These are phyloP conservation scores for Prochilodus magdalenae DNA, from an alignment of 2,113 vertebrate species.

Conservation along the genomic window DNA sequence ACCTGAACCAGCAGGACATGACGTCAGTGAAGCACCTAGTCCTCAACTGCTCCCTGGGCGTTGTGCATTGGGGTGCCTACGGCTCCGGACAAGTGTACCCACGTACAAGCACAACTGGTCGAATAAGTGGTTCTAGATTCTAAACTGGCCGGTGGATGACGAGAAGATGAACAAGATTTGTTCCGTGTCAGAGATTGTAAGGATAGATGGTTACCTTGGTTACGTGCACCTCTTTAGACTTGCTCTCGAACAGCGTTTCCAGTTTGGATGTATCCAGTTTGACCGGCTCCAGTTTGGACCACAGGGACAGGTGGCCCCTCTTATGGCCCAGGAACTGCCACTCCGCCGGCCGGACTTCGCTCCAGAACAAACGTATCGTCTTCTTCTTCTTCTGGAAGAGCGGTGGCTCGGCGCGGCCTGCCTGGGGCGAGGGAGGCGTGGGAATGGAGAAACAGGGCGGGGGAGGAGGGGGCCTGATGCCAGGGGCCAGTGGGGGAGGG, in stretches of 20 bases:
- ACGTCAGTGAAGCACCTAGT: too few relatives aligned
- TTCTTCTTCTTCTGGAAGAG: constrained; percentile 96
- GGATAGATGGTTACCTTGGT: constrained; percentile 84
- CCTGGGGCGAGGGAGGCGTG: constrained; percentile 76
- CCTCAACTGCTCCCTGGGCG: too few relatives aligned
- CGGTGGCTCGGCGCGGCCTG: constrained; percentile 79
- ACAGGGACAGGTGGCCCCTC: constrained; percentile 86
- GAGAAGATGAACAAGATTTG: too few relatives aligned
- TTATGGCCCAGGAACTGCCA: constrained; percentile 85
- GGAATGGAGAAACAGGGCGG: constrained; percentile 66
- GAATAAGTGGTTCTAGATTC: too few relatives aligned
- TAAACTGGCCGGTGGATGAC: too few relatives aligned
- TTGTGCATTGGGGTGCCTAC: too few relatives aligned
- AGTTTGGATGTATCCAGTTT: constrained; percentile 93
- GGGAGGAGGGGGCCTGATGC: constrained; percentile 81
- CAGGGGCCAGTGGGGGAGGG: constrained; percentile 73
- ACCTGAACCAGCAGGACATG: too few relatives aligned
- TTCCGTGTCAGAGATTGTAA: too few relatives aligned
- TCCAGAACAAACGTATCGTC: constrained; percentile 97
- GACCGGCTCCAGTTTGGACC: constrained; percentile 94
- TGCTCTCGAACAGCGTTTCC: constrained; percentile 95
- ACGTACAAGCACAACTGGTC: too few relatives aligned
- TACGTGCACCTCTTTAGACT: constrained; percentile 93
- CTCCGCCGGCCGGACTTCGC: constrained; percentile 89
- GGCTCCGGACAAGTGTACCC: too few relatives aligned